These are phyloP conservation scores for Henricia sp. DNA, from an alignment of 53 echinoderm and acorn worm genomes.

Conservation along the genomic window DNA sequence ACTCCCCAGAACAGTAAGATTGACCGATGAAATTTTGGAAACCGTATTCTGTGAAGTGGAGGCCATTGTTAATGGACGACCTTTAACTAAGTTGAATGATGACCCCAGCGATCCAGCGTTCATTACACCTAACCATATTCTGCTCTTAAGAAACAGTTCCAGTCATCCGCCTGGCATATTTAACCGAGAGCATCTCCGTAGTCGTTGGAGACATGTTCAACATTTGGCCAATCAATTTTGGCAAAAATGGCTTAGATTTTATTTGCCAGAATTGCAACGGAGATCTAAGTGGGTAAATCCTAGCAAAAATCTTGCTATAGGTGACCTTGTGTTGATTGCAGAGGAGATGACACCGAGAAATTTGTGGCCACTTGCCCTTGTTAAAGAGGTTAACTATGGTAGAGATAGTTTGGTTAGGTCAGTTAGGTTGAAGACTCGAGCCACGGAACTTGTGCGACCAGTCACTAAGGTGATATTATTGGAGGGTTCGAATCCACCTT, in stretches of 20 bases:
- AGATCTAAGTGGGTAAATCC: slow-evolving; percentile 46
- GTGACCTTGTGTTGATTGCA: slow-evolving; percentile 53
- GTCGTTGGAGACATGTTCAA: slow-evolving; percentile 51
- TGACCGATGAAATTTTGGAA: slow-evolving; percentile 55
- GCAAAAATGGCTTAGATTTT: slow-evolving; percentile 15
- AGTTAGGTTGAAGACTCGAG: slow-evolving; percentile 21
- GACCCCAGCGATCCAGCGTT: slow-evolving; percentile 13
- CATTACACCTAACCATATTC: slow-evolving; percentile 48
- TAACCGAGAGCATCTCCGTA: not conserved
- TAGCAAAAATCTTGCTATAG: slow-evolving; percentile 6
- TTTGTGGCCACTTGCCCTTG: slow-evolving; percentile 50
- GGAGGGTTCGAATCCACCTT: not conserved
- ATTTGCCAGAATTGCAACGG: slow-evolving; percentile 48
- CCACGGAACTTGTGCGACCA: slow-evolving; percentile 5
- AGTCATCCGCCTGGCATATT: slow-evolving; percentile 45
- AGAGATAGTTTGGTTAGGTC: slow-evolving; percentile 54
- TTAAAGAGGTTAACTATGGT: slow-evolving; percentile 10
- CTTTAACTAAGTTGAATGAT: slow-evolving; percentile 33
- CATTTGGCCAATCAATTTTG: slow-evolving; percentile 34
- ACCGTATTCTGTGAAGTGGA: slow-evolving; percentile 63
- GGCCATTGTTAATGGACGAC: slow-evolving; percentile 49
- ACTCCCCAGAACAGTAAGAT: slow-evolving; percentile 46
- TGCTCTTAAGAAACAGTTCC: slow-evolving; percentile 52
- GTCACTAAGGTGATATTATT: slow-evolving; percentile 10
- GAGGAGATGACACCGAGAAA: slow-evolving; percentile 57